Base-by-base conservation (phyloP, 2,888 invertebrate species). In the Drosophila conformis region DNA sequence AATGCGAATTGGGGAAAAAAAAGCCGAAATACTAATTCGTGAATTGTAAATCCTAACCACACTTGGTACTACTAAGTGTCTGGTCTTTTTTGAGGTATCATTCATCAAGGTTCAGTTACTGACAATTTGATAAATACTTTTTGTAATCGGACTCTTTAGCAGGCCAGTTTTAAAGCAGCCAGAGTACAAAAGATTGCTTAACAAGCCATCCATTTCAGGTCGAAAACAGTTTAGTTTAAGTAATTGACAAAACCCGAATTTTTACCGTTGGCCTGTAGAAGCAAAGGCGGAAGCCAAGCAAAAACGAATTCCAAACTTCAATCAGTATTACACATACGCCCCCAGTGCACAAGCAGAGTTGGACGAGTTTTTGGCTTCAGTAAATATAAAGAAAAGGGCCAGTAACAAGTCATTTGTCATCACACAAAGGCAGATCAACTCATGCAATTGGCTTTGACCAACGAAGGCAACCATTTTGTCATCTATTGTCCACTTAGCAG, bases 321-420 rank as follows among this genome's bases (percentile, higher is more conserved):
- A 73, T 80, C 80, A 71, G 80, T 86, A 78, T 64, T 66, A 68
- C 59, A 65, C 66, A 82, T 73, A 82, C 70, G 74, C 71, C 69
- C 56, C 42, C 52, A 40, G 27, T 15, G 38, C 57, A 58, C 36
- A 64, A 27, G n/a, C 7, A 35, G 25, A 58, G 18, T 36, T 25
- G 29, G 42, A n/a, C 56, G 18, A 66, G 35, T 25, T 64, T 63
- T 54, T 38, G 65, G 51, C 35, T 51, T 15, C 46, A 66, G 15
- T 33, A 35, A 38, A 64, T 25, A 25, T 1, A 13, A 25, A 15
- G 13, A 31, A n/a, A 42, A 25, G 18, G 33, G 35, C 29, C 54
- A 69, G 69, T 59, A 65, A 54, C 48, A 64, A 76, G 61, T 73
- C 61, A 61, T 69, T 73, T 79, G 59, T 73, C 70, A 62, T 59